These are phyloP conservation scores for Luffia ferchaultella DNA, from an alignment of 2,888 invertebrate species.

Conservation along the genomic window DNA sequence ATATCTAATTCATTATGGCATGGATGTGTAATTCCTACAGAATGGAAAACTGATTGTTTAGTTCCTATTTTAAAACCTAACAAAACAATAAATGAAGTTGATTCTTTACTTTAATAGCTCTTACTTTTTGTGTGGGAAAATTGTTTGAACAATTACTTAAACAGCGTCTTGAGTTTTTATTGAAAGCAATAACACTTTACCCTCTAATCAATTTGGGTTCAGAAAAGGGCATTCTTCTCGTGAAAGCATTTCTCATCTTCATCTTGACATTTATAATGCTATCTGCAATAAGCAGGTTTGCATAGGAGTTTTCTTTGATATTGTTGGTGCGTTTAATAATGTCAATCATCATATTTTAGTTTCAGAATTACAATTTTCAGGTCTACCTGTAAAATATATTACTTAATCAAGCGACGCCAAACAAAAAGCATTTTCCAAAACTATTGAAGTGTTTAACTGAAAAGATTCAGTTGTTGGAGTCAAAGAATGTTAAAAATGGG, in stretches of 20 bases:
- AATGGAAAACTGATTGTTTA: no score
- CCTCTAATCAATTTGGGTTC: neutral
- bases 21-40: no score
- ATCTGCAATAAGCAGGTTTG: no score
- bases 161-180: neutral
- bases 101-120: no score
- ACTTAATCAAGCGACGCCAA: neutral
- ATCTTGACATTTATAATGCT: neutral
- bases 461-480: neutral
- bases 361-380: neutral
- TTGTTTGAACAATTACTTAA: no score
- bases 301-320: no score
- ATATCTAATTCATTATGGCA: no score
- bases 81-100: no score
- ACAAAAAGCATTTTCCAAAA: neutral
- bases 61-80: no score
- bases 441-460: neutral
- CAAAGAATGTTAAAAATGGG: neutral
- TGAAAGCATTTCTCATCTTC: neutral
- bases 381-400: neutral
- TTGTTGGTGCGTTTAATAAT: no score
- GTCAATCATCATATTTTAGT: neutral
- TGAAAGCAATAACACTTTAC: neutral
- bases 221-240: neutral
- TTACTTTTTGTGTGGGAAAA: no score